Conservation (phyloP, 2,888 invertebrate species). For the Xestia c-nigrum region DNA sequence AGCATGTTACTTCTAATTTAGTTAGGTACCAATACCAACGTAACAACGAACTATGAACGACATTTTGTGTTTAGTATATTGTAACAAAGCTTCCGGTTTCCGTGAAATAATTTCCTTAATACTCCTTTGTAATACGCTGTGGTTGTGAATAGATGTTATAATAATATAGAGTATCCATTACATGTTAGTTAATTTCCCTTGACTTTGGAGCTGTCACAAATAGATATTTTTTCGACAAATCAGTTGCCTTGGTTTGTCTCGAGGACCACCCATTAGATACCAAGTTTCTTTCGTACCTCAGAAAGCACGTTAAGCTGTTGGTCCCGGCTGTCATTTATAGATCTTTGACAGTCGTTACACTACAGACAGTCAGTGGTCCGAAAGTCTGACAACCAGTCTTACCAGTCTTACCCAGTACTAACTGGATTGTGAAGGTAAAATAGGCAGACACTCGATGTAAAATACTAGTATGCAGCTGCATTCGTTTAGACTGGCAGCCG, state of each 20-base stretch:
- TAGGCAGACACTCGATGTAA: too few species aligned
- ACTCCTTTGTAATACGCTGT: constrained; percentile 22
- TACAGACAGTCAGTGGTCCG: too few species aligned
- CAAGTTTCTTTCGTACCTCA: too few species aligned
- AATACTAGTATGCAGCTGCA: too few species aligned
- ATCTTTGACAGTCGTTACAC: too few species aligned
- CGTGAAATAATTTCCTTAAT: constrained; percentile 37
- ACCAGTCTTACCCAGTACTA: too few species aligned
- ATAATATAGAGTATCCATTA: constrained; percentile 5
- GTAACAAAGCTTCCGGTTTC: constrained; percentile 17
- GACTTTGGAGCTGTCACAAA: background rate
- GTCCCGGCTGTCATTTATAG: too few species aligned
- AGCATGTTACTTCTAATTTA: background rate
- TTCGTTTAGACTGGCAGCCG: too few species aligned
- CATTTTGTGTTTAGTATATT: constrained; percentile 5
- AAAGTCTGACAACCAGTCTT: too few species aligned
- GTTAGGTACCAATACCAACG: background rate
- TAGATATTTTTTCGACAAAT: background rate
- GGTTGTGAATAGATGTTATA: constrained; percentile 1
- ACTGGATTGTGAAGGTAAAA: too few species aligned
- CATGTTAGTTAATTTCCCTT: background rate
- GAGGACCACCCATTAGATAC: too few species aligned
- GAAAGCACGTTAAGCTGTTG: too few species aligned
- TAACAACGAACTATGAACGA: constrained; percentile 20
- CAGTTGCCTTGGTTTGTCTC: background rate